Conservation (phyloP, 1,140 invertebrate genomes). For the Psilanteris sp. region DNA sequence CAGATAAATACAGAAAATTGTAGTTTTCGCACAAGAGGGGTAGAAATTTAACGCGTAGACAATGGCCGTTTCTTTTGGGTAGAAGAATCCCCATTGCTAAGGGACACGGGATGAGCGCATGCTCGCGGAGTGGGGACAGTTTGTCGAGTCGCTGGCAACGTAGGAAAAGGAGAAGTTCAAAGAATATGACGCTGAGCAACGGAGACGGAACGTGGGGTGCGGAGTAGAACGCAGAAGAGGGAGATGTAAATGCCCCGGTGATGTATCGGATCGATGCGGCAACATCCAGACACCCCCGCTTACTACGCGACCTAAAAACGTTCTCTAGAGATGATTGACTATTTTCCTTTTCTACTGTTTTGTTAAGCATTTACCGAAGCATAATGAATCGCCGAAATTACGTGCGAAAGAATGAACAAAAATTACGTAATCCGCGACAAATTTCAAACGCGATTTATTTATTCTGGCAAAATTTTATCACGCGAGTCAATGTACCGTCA, state of each 20-base stretch:
- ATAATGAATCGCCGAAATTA: too few species aligned
- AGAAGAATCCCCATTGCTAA: slow-evolving; percentile 26
- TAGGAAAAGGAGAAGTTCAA: slow-evolving; percentile 42
- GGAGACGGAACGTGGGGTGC: slow-evolving; percentile 33
- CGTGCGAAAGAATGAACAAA: too few species aligned
- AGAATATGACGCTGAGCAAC: slow-evolving; percentile 43
- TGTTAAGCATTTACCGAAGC: slow-evolving; percentile 33
- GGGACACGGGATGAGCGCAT: slow-evolving; percentile 46
- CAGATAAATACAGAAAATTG: slow-evolving; percentile 38
- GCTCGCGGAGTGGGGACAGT: slow-evolving; percentile 61
- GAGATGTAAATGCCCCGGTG: slow-evolving; percentile 80
- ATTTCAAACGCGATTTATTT: too few species aligned
- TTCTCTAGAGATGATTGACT: slow-evolving; percentile 69
- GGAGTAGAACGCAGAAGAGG: slow-evolving; percentile 65
- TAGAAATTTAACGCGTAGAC: slow-evolving; percentile 76
- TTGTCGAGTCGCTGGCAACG: slow-evolving; percentile 55
- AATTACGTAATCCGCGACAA: too few species aligned
- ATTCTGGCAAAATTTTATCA: too few species aligned
- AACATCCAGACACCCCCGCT: slow-evolving; percentile 77
- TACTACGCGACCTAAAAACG: slow-evolving; percentile 80
- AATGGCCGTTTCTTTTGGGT: slow-evolving; percentile 70
- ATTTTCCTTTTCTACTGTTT: slow-evolving; percentile 52
- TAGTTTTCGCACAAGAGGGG: slow-evolving; percentile 52
- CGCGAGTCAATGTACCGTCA: too few species aligned
- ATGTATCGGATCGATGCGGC: slow-evolving; percentile 81